Evolutionary conservation across 2,888 invertebrate species (phyloP), one percentile per base, ranked within the genome.

Genomic region (Himalopsyche tibetana): DNA sequence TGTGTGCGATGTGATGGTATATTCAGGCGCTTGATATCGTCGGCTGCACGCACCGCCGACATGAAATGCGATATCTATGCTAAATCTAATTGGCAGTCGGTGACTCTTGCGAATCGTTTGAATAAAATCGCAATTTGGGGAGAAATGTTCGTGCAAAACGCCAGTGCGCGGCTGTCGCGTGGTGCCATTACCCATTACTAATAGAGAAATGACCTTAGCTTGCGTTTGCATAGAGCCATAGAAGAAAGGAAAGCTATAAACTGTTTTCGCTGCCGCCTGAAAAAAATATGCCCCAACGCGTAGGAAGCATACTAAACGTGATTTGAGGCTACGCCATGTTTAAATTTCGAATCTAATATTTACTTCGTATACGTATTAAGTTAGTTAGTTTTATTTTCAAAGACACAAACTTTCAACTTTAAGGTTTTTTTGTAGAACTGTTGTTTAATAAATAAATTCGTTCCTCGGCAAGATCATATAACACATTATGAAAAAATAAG

Each of bases 101-200:
- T 82, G 82, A 82, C 82, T 55, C 55, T 74, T 74, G 74, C 74
- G 38, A 82, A 55, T 36, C 82, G 51, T 45, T 40, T 63, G 63
- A 82, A 82, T 82, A 82, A 82, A 56, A 80, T 56, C 63, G 82
- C 63, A 63, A 82, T 82, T 82, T 42, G 82, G 63, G 40, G 74
- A 15, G 74, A 36, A 74, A 74, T 36, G 74, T 74, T 74, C 74
- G 74, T 74, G 74, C 74, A 12, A 74, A 74, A 28, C 74, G 74
- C 1, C 74, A 36, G 74, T 74, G 51, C 74, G 55, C 42, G 42
- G 51, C 81, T 28, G 42, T 82, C 69, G 82, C 63, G 82, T 63
- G 40, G 63, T n/a, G 40, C 56, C 82, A 9, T n/a, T 38, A 36
- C 45, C 45, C 80, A 28, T 28, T 42, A 42, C 80, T 36, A 36